phyloP scores from a whole-genome alignment of 2,797 vertebrate species.

The Phataginus tricuspis region DNA sequence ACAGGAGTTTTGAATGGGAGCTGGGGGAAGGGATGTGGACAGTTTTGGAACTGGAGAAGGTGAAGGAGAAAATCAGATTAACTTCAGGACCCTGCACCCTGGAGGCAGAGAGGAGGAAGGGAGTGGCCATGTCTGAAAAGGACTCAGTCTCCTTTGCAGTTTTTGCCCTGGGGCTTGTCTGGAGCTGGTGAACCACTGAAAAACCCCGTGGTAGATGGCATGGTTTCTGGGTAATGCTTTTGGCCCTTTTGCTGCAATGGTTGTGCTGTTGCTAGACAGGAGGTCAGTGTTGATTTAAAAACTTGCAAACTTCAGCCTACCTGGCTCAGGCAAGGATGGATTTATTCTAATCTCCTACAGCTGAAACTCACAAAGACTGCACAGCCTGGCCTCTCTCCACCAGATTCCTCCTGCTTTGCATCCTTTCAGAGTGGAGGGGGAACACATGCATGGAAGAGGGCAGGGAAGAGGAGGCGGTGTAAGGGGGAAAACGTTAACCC shows the following conservation, averaged over 20 bases:
- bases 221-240: background rate
- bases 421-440: background rate
- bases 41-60: background rate
- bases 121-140: background rate
- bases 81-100: background rate
- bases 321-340: background rate
- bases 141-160: background rate
- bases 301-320: background rate
- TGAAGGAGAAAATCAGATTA: background rate
- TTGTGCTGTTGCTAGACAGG: background rate
- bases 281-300: background rate
- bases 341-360: background rate
- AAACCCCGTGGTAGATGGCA: background rate
- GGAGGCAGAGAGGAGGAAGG: background rate
- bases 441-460: background rate
- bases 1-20: background rate
- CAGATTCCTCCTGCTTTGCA: background rate
- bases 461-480: background rate
- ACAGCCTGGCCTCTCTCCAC: background rate
- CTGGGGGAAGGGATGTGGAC: background rate
- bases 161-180: background rate
- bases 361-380: background rate
- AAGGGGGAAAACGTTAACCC: background rate
- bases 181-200: background rate
- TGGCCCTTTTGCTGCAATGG: background rate